Percentiles rank a stretch among this genome's conserved stretches.
phyloP scores from a whole-genome alignment of 2,797 vertebrate species.

The Pseudochirops cupreus region DNA sequence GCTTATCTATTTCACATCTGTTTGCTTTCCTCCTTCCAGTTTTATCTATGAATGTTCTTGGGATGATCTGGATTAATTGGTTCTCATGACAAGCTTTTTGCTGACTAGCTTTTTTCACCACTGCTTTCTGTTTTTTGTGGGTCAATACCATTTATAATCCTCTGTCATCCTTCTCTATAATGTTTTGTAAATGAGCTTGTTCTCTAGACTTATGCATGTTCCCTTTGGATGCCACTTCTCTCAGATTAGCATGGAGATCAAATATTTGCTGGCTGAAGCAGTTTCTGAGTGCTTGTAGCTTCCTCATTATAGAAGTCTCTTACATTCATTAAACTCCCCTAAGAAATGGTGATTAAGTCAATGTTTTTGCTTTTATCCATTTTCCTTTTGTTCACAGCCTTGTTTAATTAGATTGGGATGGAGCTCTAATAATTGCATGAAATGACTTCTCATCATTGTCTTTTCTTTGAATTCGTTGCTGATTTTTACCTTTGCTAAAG shows the following conservation, averaged over 20 bases:
- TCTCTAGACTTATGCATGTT: not conserved
- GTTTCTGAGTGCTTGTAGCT: not conserved
- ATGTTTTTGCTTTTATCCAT: not conserved
- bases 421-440: not conserved
- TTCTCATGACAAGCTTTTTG: not conserved
- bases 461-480: not conserved
- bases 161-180: not conserved
- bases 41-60: not conserved
- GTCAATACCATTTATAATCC: not conserved
- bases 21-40: not conserved
- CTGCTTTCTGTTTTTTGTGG: not conserved
- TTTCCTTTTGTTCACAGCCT: not conserved
- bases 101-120: not conserved
- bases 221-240: not conserved
- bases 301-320: not conserved
- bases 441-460: not conserved
- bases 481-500: not conserved
- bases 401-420: not conserved
- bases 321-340: not conserved
- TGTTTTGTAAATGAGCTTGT: not conserved
- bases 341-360: not conserved
- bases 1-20: not conserved
- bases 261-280: not conserved
- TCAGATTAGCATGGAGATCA: not conserved
- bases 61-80: not conserved